Evolutionary conservation across 2,113 vertebrate genomes (phyloP).

Genomic region (Apodemus sylvaticus): DNA sequence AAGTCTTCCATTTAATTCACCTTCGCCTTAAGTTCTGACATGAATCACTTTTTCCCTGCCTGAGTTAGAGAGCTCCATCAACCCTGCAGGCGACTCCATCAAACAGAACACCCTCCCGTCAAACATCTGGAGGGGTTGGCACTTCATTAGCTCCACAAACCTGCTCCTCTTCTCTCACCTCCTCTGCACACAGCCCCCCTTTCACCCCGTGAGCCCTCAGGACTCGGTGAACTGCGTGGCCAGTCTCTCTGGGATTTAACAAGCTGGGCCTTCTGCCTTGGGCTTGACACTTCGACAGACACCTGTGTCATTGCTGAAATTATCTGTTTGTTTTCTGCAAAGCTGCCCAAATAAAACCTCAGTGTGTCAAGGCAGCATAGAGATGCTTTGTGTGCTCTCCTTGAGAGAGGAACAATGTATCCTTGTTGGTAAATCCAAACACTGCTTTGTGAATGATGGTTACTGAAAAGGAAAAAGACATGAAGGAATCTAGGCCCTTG

Average conservation of each 20-base stretch:
- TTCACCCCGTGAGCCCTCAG: neutral
- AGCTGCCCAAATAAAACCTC: conserved; percentile 46
- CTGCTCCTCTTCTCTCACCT: neutral
- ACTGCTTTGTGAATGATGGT: neutral
- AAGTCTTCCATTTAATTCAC: neutral
- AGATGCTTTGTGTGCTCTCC: neutral
- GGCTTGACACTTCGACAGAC: neutral
- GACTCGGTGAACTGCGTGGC: neutral
- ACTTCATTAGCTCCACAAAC: conserved; percentile 23
- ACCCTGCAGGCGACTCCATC: neutral
- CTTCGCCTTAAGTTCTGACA: neutral
- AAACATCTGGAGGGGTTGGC: neutral
- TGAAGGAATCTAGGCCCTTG: neutral
- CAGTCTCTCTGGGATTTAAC: neutral
- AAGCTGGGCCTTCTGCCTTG: conserved; percentile 12
- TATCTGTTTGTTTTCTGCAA: neutral
- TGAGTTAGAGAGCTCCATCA: neutral
- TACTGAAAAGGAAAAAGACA: neutral
- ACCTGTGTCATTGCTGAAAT: neutral
- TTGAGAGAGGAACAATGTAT: neutral
- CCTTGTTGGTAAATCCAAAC: conserved; percentile 26
- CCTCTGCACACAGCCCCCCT: conserved; percentile 44
- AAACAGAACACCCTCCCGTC: neutral
- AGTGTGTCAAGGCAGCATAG: neutral
- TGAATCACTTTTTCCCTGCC: neutral